Percentiles rank a stretch among this genome's conserved stretches.
phyloP scores from a whole-genome alignment of 2,888 invertebrate genomes.

The Trichacis sp. region DNA sequence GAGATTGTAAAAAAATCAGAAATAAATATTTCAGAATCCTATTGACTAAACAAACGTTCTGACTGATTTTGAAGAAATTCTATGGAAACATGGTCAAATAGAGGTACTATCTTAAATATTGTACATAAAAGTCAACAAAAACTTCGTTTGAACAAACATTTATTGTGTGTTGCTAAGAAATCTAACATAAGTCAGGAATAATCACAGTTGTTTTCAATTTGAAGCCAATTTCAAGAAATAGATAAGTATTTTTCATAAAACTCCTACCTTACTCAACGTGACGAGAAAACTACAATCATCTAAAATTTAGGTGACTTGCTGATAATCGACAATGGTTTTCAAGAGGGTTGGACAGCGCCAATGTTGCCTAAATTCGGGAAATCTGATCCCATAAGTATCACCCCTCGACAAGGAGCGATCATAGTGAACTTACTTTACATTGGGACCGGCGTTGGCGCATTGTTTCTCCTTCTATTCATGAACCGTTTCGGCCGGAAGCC shows the following conservation, averaged over 20 bases:
- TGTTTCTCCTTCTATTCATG: constrained; percentile 36
- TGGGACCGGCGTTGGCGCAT: constrained; percentile 31
- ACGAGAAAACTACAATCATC: neutral
- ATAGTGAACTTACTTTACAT: constrained; percentile 33
- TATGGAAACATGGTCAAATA: no score
- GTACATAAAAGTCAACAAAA: no score
- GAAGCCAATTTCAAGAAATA: neutral
- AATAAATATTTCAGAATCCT: no score
- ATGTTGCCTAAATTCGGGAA: constrained; percentile 59
- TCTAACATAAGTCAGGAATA: no score
- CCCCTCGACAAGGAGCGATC: constrained; percentile 12
- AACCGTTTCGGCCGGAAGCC: constrained; percentile 33
- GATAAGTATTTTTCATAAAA: neutral
- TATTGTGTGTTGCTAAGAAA: no score
- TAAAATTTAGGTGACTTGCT: constrained; percentile 59
- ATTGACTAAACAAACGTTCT: no score
- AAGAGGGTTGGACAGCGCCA: constrained; percentile 66
- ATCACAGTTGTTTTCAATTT: neutral
- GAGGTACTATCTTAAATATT: no score
- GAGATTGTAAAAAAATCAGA: no score
- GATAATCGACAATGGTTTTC: constrained; percentile 63
- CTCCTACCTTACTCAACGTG: neutral
- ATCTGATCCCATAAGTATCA: constrained; percentile 49
- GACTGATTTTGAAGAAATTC: no score
- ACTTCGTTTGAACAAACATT: no score